Conservation (phyloP, 2,113 vertebrate genomes). For the Phyllopteryx taeniolatus region DNA sequence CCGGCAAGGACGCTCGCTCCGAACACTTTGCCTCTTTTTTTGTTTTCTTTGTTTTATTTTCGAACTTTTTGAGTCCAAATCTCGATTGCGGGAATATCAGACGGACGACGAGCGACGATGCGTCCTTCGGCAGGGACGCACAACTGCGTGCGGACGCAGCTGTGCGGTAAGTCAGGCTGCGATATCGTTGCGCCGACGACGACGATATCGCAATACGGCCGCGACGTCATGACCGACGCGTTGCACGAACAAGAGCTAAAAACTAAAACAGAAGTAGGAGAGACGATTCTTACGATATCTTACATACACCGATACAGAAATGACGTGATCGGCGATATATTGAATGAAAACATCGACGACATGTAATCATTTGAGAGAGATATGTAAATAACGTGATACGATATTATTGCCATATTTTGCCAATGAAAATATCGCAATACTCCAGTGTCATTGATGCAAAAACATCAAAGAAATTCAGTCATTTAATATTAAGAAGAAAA, state of each 20-base stretch:
- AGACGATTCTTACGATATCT: no score
- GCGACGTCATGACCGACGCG: neutral
- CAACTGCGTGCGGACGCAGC: slow-evolving; percentile 53
- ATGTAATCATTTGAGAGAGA: neutral
- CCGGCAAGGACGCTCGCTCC: slow-evolving; percentile 32
- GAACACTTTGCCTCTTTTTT: neutral
- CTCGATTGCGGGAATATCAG: slow-evolving; percentile 14
- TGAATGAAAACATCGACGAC: neutral
- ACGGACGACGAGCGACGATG: slow-evolving; percentile 33
- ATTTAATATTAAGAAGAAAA: no score
- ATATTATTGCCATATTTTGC: neutral
- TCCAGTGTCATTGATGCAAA: no score
- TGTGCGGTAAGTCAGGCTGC: slow-evolving; percentile 51
- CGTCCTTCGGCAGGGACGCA: slow-evolving; percentile 50
- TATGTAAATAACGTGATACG: neutral
- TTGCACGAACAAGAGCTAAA: no score
- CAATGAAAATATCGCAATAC: no score
- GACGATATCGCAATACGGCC: neutral
- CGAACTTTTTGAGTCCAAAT: neutral
- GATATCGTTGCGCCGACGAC: no score
- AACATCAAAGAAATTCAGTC: no score
- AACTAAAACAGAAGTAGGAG: no score
- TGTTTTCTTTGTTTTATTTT: slow-evolving; percentile 9
- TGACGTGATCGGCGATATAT: neutral
- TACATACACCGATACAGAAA: no score